phyloP scores from a whole-genome alignment of 2,113 vertebrate genomes.

The Turnix velox region DNA sequence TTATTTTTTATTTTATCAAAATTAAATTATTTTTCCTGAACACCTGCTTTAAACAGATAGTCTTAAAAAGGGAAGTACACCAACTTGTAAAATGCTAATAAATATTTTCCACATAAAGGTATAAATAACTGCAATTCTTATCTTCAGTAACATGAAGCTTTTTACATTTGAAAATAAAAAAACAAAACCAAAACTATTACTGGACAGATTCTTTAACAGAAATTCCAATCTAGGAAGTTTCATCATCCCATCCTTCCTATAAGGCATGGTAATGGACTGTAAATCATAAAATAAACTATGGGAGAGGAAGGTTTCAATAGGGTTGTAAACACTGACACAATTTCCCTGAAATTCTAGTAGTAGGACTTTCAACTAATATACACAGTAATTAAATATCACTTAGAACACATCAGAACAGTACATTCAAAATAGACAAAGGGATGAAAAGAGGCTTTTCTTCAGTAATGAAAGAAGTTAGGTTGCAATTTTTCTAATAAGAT shows the following conservation, averaged over 20 bases:
- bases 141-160: background rate
- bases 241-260: accelerated
- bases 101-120: background rate
- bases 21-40: background rate
- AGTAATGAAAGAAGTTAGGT: background rate
- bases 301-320: background rate
- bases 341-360: background rate
- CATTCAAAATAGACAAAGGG: background rate
- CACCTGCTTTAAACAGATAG: background rate
- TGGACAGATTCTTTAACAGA: background rate
- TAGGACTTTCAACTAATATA: background rate
- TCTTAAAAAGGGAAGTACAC: background rate
- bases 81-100: background rate
- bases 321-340: background rate
- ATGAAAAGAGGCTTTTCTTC: background rate
- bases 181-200: background rate
- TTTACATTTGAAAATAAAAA: background rate
- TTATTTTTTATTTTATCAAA: background rate
- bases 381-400: background rate
- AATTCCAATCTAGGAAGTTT: background rate
- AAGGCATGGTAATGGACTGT: background rate
- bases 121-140: background rate
- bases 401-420: background rate
- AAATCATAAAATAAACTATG: background rate
- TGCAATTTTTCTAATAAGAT: background rate